Evolutionary conservation across 2,113 vertebrate species (phyloP).

Genomic region (Coreoperca whiteheadi): DNA sequence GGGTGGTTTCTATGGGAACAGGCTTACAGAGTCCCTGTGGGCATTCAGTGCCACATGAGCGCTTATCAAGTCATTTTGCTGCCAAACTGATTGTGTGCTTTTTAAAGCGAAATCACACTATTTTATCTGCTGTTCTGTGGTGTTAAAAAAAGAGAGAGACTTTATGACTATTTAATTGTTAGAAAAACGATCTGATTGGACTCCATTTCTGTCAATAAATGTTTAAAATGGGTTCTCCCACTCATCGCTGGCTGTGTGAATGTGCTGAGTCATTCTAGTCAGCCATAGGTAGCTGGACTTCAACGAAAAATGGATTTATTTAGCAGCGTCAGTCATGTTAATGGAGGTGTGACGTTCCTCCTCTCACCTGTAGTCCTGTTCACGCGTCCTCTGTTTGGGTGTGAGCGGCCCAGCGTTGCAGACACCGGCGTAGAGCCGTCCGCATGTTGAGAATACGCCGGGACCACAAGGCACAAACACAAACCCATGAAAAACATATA

Average conservation of each 20-base stretch:
- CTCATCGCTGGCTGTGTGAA: not conserved
- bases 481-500: too few species aligned
- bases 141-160: not conserved
- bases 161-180: not conserved
- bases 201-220: constrained; percentile 4
- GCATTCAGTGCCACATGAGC: not conserved
- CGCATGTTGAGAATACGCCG: too few species aligned
- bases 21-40: not conserved
- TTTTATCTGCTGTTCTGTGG: constrained; percentile 26
- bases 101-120: constrained; percentile 21
- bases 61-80: constrained; percentile 17
- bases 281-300: too few species aligned
- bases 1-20: too few species aligned
- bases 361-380: too few species aligned
- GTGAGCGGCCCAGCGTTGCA: too few species aligned
- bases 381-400: too few species aligned
- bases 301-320: not conserved
- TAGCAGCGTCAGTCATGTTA: not conserved
- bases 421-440: too few species aligned
- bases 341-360: not conserved
- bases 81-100: not conserved
- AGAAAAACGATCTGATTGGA: not conserved
- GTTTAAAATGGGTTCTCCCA: not conserved
- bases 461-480: too few species aligned
- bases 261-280: not conserved